Conservation (phyloP, 1,140 invertebrate species). For the Grapholita molesta region DNA sequence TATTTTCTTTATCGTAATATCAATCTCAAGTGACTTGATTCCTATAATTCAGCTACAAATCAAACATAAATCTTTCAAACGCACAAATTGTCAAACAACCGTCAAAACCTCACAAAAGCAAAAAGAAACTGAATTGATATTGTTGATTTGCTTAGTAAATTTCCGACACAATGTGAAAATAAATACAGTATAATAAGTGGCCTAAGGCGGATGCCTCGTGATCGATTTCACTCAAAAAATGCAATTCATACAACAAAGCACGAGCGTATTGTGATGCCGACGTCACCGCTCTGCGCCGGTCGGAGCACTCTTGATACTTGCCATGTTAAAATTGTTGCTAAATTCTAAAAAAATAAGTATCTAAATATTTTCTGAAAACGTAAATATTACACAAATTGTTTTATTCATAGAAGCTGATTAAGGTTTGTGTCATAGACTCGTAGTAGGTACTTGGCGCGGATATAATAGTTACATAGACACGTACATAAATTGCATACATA, state of each 20-base stretch:
- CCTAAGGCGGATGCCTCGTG: slow-evolving; percentile 47
- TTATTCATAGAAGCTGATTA: too few species aligned
- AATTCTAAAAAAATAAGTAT: slow-evolving; percentile 9
- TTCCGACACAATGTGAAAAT: slow-evolving; percentile 59
- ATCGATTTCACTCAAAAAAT: slow-evolving; percentile 72
- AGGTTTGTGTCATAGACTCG: too few species aligned
- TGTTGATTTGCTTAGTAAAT: slow-evolving; percentile 12
- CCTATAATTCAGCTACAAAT: not conserved
- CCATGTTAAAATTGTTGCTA: not conserved
- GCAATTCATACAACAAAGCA: slow-evolving; percentile 69
- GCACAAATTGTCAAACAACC: slow-evolving; percentile 12
- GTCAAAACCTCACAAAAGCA: not conserved
- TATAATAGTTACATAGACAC: too few species aligned
- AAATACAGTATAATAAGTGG: slow-evolving; percentile 55
- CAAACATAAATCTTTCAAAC: not conserved
- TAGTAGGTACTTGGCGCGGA: too few species aligned
- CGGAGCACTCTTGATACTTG: slow-evolving; percentile 46
- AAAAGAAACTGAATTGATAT: not conserved
- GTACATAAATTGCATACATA: too few species aligned
- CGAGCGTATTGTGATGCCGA: slow-evolving; percentile 59
- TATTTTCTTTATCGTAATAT: too few species aligned
- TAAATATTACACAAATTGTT: slow-evolving; percentile 16
- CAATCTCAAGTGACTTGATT: too few species aligned
- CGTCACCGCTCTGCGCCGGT: slow-evolving; percentile 38
- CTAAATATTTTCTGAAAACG: not conserved